phyloP scores from a whole-genome alignment of 1,140 invertebrate species.

The Pararge aegeria region DNA sequence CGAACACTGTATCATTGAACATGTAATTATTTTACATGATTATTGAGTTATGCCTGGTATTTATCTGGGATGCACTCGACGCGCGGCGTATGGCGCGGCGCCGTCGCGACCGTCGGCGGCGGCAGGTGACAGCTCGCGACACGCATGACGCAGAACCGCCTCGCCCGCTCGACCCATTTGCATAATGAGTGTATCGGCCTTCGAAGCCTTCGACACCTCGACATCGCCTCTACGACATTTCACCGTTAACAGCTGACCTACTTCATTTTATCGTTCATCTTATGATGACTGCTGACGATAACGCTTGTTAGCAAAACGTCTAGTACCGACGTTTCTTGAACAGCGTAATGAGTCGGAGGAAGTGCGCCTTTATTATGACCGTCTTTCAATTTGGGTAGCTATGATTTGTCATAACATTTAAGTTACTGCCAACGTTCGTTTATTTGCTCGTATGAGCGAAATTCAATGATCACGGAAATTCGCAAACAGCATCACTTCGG shows the following conservation, averaged over 20 bases:
- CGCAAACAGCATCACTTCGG: no score
- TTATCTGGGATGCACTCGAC: no score
- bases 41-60: no score
- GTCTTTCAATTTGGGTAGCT: no score
- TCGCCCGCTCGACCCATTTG: slow-evolving; percentile 54
- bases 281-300: slow-evolving; percentile 26
- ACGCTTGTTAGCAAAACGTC: slow-evolving; percentile 10
- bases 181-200: slow-evolving; percentile 55
- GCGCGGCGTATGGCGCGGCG: not conserved
- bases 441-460: no score
- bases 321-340: no score
- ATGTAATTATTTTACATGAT: no score
- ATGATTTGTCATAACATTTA: no score
- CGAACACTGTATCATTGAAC: no score
- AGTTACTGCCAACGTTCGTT: no score
- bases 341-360: no score
- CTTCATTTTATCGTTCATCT: slow-evolving; percentile 40
- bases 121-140: not conserved
- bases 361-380: not conserved
- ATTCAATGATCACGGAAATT: no score
- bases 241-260: slow-evolving; percentile 45
- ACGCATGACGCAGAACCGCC: slow-evolving; percentile 10
- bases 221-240: slow-evolving; percentile 32
- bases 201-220: slow-evolving; percentile 33
- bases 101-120: not conserved